These are phyloP conservation scores for Parauchenoglanis ngamensis DNA, from an alignment of 2,797 vertebrate genomes.

Conservation along the genomic window DNA sequence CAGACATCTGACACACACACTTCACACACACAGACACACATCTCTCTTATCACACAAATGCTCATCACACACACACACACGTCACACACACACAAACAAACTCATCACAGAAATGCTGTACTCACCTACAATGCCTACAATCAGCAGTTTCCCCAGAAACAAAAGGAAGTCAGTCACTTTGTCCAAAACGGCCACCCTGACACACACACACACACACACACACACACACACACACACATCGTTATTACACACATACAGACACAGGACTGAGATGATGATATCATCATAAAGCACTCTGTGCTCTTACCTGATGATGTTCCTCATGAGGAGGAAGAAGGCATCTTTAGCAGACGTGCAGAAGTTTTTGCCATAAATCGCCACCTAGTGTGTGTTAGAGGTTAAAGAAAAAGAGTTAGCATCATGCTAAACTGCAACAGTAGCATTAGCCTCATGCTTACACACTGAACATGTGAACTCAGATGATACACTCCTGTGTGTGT, in stretches of 20 bases:
- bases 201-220: neutral
- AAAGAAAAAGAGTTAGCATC: neutral
- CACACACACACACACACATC: neutral
- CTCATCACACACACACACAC: neutral
- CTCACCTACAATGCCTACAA: constrained; percentile 95
- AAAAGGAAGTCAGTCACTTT: constrained; percentile 97
- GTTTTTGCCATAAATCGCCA: constrained; percentile 93
- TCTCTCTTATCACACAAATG: too few species aligned
- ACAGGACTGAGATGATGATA: neutral
- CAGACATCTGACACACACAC: neutral
- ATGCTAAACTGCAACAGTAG: neutral
- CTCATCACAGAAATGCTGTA: neutral
- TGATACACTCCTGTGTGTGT: neutral
- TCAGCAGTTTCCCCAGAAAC: constrained; percentile 93
- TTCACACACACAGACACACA: too few species aligned
- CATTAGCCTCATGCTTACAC: neutral
- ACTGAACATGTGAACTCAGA: neutral
- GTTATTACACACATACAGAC: neutral
- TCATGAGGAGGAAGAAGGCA: constrained; percentile 94
- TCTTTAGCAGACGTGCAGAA: constrained; percentile 92
- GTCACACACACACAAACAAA: neutral
- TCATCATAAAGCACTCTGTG: neutral
- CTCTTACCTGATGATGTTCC: constrained; percentile 89
- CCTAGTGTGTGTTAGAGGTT: constrained; percentile 65
- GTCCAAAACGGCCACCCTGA: constrained; percentile 92